Base-by-base conservation (phyloP, 2,797 vertebrate species). In the Scarus forsteni region DNA sequence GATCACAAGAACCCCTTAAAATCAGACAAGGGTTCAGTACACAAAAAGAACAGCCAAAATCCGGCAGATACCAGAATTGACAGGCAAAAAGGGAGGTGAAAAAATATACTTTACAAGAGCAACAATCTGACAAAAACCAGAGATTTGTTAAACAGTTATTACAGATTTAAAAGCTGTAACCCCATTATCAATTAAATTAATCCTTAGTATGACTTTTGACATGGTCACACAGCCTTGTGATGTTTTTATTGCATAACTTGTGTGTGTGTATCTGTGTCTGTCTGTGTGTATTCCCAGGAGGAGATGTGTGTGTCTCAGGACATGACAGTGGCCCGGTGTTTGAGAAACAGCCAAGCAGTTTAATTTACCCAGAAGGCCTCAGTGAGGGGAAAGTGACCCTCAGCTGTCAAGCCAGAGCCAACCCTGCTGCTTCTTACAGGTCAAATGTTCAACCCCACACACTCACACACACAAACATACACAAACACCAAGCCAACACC, bases 281-380 rank as follows among this genome's bases (percentile, higher is more conserved):
- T 27, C 4, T 27, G 27, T 27, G 27, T 27, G 4, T 27, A 27
- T 27, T 27, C 27, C 27, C 92, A 98, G 97, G 90, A 40, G 93
- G 94, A 80, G 95, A 93, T 19, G 94, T 92, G 43, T 94, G 94
- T 75, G 94, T 95, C 45, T 92, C 92, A 7, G 89, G 94, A 2
- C 90, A 95, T 40, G 90, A 92, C 89, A 97, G 96, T 0, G 98
- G 98, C 34, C 98, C 98, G 0, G 91, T 98, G 75, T 98, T 99
- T 80, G 97, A 99, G 67, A 97, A 98, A 81, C 96, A 99, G 81
- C 98, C 98, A 0, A 93, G 85, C 38, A 93, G 96, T 78, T 84
- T 95, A 3, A 93, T 99, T 58, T 99, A 97, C 88, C 97, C 97
- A 0, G 97, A 99, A 77, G 97, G 96, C 14, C 95, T 97, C 12